Base-by-base conservation (phyloP, 1,140 invertebrate genomes). In the Ephestia elutella region DNA sequence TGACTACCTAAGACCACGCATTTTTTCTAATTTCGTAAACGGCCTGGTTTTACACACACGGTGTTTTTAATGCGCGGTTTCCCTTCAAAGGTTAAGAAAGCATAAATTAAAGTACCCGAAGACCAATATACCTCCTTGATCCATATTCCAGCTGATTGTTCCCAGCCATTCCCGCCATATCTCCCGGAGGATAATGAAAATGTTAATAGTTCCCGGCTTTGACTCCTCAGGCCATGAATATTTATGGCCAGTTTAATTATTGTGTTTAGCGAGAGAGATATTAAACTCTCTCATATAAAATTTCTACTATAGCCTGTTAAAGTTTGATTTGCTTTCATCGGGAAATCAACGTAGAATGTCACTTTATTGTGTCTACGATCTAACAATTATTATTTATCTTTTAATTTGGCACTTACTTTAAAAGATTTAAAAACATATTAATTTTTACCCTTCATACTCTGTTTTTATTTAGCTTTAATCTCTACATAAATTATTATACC, bases 151-250 rank as follows among this genome's bases (percentile, higher is more conserved):
- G 13, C 38, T 15, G 15, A 44, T 44, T 15, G 13, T 44, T 44
- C 13, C 38, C 38, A 2, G 10, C 38, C 10, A 2, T 44, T 44
- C 13, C 38, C 38, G 13, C 38, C 38, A 17, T 17, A 44, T 44
- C 38, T 44, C 38, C 15, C n/a, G 38, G 13, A 15, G 38, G 38
- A 44, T 44, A 44, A 44, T 44, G 38, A 44, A 44, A 44, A 44
- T 44, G 38, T 44, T 44, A 44, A 44, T 44, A 44, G 38, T 44
- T 44, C 38, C n/a, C 38, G 38, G 15, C 38, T 44, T 44, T 44
- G 38, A 44, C 38, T 44, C 38, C 13, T 17, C 38, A 10, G 11
- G 4, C 30, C 38, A 44, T 44, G 38, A 44, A 44, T 44, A 44
- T 44, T 44, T 44, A 44, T 44, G 38, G 10, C 38, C 38, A 9